Conservation (phyloP, 2,888 invertebrate species). For the Aproaerema taeniolella region DNA sequence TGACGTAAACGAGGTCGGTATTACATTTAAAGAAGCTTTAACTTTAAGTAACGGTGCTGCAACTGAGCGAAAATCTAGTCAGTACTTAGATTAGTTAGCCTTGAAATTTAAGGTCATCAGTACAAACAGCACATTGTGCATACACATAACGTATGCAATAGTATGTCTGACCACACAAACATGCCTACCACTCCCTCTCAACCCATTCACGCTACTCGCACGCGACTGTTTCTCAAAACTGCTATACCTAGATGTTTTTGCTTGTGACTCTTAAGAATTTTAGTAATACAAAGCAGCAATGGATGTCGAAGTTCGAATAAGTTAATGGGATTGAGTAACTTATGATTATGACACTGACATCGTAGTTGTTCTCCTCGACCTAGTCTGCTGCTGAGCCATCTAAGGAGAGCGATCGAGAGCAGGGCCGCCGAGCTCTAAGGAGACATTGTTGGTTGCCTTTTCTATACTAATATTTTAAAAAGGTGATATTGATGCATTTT, state of each 20-base stretch:
- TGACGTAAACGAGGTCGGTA: too few species aligned
- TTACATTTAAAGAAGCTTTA: too few species aligned
- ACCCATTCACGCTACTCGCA: constrained; percentile 17
- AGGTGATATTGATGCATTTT: not conserved
- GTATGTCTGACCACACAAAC: constrained; percentile 55
- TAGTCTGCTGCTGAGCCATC: constrained; percentile 73
- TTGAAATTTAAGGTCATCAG: constrained; percentile 45
- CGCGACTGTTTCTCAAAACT: constrained; percentile 15
- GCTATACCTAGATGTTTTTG: constrained; percentile 27
- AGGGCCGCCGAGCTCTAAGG: constrained; percentile 69
- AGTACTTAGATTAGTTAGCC: too few species aligned
- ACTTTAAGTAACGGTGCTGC: too few species aligned
- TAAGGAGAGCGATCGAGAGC: constrained; percentile 75
- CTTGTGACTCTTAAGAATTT: not conserved
- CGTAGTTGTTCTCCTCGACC: constrained; percentile 73
- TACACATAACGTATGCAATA: constrained; percentile 38
- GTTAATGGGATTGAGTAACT: constrained; percentile 38
- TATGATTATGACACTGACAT: constrained; percentile 70
- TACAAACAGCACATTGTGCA: constrained; percentile 46
- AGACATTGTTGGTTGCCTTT: constrained; percentile 53
- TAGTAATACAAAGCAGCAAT: constrained; percentile 46
- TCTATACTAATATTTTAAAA: too few species aligned
- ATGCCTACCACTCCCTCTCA: constrained; percentile 28
- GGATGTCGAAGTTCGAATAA: constrained; percentile 28
- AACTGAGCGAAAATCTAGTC: too few species aligned